phyloP scores from a whole-genome alignment of 2,888 invertebrate species.

The Leucoptera coffeella region DNA sequence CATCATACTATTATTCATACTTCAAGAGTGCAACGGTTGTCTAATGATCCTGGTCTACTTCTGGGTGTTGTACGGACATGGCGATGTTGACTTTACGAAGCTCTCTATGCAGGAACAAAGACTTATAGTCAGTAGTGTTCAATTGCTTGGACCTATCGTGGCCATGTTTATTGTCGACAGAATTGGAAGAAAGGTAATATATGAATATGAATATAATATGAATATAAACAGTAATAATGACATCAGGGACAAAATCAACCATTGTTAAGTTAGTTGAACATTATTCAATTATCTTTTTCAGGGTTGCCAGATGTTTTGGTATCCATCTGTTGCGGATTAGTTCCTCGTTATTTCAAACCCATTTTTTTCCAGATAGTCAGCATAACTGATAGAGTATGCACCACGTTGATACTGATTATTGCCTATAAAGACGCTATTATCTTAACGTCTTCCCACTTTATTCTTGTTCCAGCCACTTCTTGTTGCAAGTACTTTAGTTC shows the following conservation, averaged over 20 bases:
- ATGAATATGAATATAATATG: no score
- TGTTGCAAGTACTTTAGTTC: constrained; percentile 3
- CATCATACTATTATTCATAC: no score
- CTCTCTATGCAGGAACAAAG: constrained; percentile 4
- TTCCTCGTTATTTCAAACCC: neutral
- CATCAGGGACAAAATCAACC: no score
- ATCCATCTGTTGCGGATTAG: no score
- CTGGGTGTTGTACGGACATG: constrained; percentile 3
- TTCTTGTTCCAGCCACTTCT: constrained; percentile 4
- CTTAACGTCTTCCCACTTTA: neutral
- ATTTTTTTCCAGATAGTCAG: neutral
- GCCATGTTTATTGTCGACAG: constrained; percentile 5
- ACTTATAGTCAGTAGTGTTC: constrained; percentile 4
- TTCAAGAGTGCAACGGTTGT: constrained; percentile 5
- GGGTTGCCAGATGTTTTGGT: no score
- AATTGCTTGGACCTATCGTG: constrained; percentile 3
- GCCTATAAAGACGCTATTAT: neutral
- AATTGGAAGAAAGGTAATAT: constrained; percentile 4
- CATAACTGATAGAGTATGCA: neutral
- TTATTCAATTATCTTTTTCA: no score
- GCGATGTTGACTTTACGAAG: constrained; percentile 2
- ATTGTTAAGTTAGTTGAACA: no score
- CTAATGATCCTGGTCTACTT: constrained; percentile 5
- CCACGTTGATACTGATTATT: neutral
- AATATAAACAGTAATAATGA: no score